Conservation (phyloP, 1,140 invertebrate species). For the Aphelinus certus region DNA sequence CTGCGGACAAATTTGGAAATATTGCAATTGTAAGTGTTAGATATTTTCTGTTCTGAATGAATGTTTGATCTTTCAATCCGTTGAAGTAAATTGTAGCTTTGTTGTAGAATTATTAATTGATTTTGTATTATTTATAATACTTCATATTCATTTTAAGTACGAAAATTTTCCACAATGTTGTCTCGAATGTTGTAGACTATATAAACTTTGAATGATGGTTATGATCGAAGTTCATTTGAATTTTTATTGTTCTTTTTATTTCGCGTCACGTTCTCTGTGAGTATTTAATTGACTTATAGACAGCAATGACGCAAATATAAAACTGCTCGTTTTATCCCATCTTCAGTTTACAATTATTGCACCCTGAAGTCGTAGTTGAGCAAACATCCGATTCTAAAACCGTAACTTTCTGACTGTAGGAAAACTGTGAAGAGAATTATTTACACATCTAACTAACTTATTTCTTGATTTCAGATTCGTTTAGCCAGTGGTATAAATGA, state of each 20-base stretch:
- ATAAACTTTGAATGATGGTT: no score
- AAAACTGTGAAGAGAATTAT: no score
- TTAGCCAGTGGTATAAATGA: constrained; percentile 91
- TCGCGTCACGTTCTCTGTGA: constrained; percentile 14
- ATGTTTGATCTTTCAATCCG: neutral
- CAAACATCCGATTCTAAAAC: neutral
- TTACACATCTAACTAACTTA: no score
- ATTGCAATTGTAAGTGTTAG: constrained; percentile 80
- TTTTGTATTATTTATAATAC: no score
- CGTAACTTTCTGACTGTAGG: neutral
- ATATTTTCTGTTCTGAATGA: neutral
- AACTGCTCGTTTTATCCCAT: constrained; percentile 16
- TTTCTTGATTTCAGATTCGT: constrained; percentile 69
- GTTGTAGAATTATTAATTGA: no score
- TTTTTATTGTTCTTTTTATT: neutral
- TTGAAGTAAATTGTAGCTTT: no score
- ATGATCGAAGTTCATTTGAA: no score
- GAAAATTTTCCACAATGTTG: no score
- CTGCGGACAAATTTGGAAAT: constrained; percentile 99
- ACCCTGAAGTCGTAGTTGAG: constrained; percentile 22
- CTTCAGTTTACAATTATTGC: constrained; percentile 23
- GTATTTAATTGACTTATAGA: constrained; percentile 1
- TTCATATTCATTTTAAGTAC: no score
- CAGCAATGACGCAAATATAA: constrained; percentile 1
- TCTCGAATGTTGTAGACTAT: no score